phyloP scores from a whole-genome alignment of 1,140 invertebrate genomes.

The Meloidogyne floridensis region DNA sequence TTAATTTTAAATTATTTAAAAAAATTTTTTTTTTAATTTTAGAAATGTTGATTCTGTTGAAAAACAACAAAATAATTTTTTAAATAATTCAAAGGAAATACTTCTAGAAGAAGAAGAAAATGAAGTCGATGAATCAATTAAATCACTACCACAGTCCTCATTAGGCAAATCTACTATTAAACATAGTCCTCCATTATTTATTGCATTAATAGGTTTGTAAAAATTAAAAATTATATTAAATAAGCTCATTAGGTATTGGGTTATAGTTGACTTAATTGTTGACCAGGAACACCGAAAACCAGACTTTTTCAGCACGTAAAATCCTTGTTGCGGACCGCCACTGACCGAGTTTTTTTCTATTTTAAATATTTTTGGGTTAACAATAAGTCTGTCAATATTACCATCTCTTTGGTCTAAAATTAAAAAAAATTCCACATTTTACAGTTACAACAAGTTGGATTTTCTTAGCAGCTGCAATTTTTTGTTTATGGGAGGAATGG shows the following conservation, averaged over 20 bases:
- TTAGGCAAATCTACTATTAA: background rate
- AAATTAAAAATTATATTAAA: background rate
- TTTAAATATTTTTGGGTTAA: too few species aligned
- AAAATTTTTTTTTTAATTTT: too few species aligned
- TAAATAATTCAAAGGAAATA: background rate
- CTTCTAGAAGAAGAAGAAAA: background rate
- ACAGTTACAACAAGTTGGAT: constrained; percentile 49
- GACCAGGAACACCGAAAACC: too few species aligned
- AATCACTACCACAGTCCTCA: background rate
- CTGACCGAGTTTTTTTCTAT: too few species aligned
- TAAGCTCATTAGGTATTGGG: too few species aligned
- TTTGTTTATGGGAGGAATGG: constrained; percentile 72
- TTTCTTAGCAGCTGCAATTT: constrained; percentile 51
- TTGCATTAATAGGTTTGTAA: constrained; percentile 1
- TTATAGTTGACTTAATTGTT: too few species aligned
- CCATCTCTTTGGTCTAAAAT: too few species aligned
- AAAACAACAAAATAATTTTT: background rate
- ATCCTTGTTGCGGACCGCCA: too few species aligned
- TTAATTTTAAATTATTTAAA: too few species aligned
- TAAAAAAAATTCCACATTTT: constrained; percentile 14
- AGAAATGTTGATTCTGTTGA: too few species aligned
- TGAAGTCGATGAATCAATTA: background rate
- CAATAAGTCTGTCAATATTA: too few species aligned
- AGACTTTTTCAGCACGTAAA: too few species aligned
- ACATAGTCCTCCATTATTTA: constrained; percentile 15